Base-by-base conservation (phyloP, 2,888 invertebrate genomes). In the Hypena proboscidalis region DNA sequence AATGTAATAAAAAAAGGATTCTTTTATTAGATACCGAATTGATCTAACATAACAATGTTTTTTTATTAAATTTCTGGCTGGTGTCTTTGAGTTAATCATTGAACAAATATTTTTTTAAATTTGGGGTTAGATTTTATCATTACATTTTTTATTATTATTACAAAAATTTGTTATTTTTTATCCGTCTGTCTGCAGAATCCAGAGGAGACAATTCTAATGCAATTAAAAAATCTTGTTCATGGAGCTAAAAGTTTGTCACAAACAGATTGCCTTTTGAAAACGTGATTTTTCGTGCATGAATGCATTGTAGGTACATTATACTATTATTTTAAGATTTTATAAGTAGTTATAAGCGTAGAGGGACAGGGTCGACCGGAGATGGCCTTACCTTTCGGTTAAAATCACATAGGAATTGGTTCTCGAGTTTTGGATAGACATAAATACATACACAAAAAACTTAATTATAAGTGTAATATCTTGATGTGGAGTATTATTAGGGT, bases 341-440 rank as follows among this genome's bases (percentile, higher is more conserved):
- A 36, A 17, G 9, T 60, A 52, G 43, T 19, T 37, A 8, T 55
- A 44, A 46, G 43, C 10, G 20, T 32, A 60, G 56, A 42, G 14
- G 43, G 53, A 61, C 49, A 65, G 66, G 65, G 66, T 61, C 47
- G 36, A 61, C 61, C 65, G 44, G 23, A 39, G 45, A 45, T 20
- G 62, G 61, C 61, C 66, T 61, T 61, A 61, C 41, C 48, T 43
- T 51, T 59, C 59, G 32, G 36, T 45, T 43, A 41, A n/a, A n/a
- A 39, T 10, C 20, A 25, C 34, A 29, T 37, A 25, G 27, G 43
- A 38, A 42, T 32, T 32, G 38, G 21, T 53, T 53, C 29, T 20
- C 25, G 17, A 38, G 26, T 23, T 20, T 32, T 20, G 20, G 32
- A 25, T 39, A 19, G 20, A 20, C 6, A 32, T 10, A 26, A 8